Evolutionary conservation across 2,888 invertebrate species (phyloP), one percentile per base, ranked within the genome.

Genomic region (Heliconius charithonia): DNA sequence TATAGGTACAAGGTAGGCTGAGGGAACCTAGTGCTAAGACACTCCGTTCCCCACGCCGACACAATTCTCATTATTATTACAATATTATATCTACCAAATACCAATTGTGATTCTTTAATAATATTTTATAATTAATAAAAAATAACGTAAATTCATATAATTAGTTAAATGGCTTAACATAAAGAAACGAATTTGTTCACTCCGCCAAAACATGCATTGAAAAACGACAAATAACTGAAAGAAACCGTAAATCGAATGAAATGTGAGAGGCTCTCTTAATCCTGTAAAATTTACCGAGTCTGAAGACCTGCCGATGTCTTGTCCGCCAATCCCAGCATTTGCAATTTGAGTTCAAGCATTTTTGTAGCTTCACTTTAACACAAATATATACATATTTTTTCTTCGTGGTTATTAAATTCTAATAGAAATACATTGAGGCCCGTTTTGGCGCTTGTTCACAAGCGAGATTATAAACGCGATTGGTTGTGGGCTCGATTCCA

Each of bases 231-330:
- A 79, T 67, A 71, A 25, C 75, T 80, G 65, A 76, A 82, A 81
- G 84, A 85, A 85, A 86, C 85, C 86, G 85, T 85, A 86, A 86
- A 88, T 87, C 87, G 85, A 86, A 87, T 88, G 89, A 87, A 91
- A 91, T 85, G 87, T 85, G 88, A 91, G 86, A 86, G 84, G 85
- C 85, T 85, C 82, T 85, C 84, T 83, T 91, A 91, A 91, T 92
- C 91, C 88, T 82, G 85, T 86, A 86, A 89, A 90, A 90, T 89
- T 91, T 87, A 88, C 86, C 87, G 88, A 87, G 85, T 87, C 85
- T 84, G 90, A 93, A 93, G 93, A 92, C 92, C 93, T 89, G 87
- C 82, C 90, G 86, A 87, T 87, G 93, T 90, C 89, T 90, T 87
- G 85, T 85, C 85, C 82, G 89, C 88, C 90, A 91, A 91, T 91